Evolutionary conservation across 2,797 vertebrate species (phyloP).

Genomic region (Chaunax sp.): DNA sequence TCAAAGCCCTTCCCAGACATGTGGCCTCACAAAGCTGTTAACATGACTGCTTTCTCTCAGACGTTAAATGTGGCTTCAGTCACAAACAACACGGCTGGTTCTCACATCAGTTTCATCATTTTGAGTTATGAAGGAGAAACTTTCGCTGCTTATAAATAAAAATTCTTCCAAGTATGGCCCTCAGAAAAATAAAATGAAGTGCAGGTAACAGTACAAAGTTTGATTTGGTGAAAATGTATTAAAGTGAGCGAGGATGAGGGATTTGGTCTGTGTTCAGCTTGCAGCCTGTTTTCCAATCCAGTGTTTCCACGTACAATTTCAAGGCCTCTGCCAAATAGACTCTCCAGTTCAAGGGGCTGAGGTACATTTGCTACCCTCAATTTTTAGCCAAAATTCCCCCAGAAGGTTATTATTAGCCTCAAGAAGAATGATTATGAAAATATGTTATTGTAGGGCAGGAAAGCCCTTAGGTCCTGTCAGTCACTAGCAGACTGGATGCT

Average conservation of each 20-base stretch:
- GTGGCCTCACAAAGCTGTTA: too few species aligned
- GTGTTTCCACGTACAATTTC: slow-evolving; percentile 43
- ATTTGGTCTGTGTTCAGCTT: slow-evolving; percentile 25
- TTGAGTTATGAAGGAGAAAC: neutral
- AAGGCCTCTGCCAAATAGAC: slow-evolving; percentile 36
- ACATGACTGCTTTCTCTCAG: too few species aligned
- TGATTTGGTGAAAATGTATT: slow-evolving; percentile 21
- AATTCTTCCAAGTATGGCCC: neutral
- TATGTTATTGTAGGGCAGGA: slow-evolving; percentile 70
- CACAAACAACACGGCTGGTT: neutral
- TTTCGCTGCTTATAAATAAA: neutral
- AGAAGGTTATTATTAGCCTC: slow-evolving; percentile 85
- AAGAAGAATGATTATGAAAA: slow-evolving; percentile 85
- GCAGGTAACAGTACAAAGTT: neutral
- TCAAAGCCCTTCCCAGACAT: too few species aligned
- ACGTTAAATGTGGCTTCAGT: neutral
- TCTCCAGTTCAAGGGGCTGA: slow-evolving; percentile 76
- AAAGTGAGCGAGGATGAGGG: neutral
- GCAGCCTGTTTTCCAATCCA: slow-evolving; percentile 32
- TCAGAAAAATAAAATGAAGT: neutral
- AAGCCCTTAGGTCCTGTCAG: slow-evolving; percentile 70
- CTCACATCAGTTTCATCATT: neutral
- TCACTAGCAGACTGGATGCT: slow-evolving; percentile 58
- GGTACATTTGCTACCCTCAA: slow-evolving; percentile 78
- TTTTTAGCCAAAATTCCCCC: slow-evolving; percentile 72